Evolutionary conservation across 2,797 vertebrate genomes (phyloP).

Genomic region (Dendrocincla tyrannina): DNA sequence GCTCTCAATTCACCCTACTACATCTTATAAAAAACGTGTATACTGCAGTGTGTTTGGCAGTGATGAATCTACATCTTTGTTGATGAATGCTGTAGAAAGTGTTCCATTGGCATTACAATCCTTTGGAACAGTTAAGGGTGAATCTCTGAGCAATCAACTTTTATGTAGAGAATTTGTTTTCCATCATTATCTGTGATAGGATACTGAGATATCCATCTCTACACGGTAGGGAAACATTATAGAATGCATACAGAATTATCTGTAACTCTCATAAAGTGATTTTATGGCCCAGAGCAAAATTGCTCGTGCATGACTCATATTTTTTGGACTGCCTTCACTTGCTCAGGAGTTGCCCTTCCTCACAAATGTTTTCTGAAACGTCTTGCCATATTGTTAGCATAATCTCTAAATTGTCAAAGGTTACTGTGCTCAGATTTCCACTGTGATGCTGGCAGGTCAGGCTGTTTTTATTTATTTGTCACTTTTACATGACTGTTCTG

Average conservation of each 20-base stretch:
- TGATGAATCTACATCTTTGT: slow-evolving; percentile 48
- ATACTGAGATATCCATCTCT: slow-evolving; percentile 66
- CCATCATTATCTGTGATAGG: slow-evolving; percentile 69
- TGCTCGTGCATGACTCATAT: slow-evolving; percentile 71
- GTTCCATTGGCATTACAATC: slow-evolving; percentile 25
- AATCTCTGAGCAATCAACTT: slow-evolving; percentile 66
- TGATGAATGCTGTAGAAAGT: slow-evolving; percentile 8
- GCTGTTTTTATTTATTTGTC: slow-evolving; percentile 69
- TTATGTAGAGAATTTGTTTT: slow-evolving; percentile 74
- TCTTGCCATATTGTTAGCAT: slow-evolving; percentile 59
- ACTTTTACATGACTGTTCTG: slow-evolving; percentile 47
- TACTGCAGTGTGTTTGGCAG: slow-evolving; percentile 33
- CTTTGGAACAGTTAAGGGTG: slow-evolving; percentile 49
- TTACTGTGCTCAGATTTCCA: slow-evolving; percentile 64
- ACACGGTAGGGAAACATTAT: slow-evolving; percentile 74
- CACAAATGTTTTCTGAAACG: slow-evolving; percentile 67
- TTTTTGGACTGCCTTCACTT: slow-evolving; percentile 65
- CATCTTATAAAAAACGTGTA: background rate
- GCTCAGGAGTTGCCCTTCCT: slow-evolving; percentile 62
- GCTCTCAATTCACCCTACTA: slow-evolving; percentile 9
- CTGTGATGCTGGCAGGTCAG: slow-evolving; percentile 52
- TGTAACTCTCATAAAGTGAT: slow-evolving; percentile 71
- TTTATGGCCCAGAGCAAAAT: slow-evolving; percentile 76
- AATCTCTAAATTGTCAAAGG: slow-evolving; percentile 70
- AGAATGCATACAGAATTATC: slow-evolving; percentile 71